Evolutionary conservation across 2,113 vertebrate genomes (phyloP).

Genomic region (Campylomormyrus numenius): DNA sequence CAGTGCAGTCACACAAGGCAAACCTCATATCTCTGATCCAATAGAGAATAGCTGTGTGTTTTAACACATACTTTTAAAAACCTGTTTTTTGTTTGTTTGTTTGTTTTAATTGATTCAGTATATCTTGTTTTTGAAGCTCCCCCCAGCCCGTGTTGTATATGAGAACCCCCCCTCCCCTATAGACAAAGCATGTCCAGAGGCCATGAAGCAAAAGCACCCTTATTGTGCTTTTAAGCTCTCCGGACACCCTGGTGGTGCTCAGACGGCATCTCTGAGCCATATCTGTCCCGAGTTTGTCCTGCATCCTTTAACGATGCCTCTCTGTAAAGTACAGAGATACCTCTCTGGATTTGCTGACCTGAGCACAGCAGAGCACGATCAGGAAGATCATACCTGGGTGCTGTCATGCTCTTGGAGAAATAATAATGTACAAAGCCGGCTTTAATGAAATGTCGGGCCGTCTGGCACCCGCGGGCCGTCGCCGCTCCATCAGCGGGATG

Average conservation of each 20-base stretch:
- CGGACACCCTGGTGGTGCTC: neutral
- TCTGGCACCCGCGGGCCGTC: conserved; percentile 11
- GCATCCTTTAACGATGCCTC: conserved; percentile 6
- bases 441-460: conserved; percentile 21
- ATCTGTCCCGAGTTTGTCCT: neutral
- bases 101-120: neutral
- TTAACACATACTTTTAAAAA: neutral
- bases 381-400: neutral
- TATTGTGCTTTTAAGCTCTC: neutral
- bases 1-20: neutral
- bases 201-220: neutral
- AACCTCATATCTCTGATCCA: neutral
- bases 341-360: conserved; percentile 9
- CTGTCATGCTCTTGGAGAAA: neutral
- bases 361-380: neutral
- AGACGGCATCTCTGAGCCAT: neutral
- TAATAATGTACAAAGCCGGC: conserved; percentile 20
- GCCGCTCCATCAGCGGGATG: conserved; percentile 19
- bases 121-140: neutral
- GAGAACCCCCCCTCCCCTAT: neutral
- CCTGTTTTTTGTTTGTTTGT: neutral
- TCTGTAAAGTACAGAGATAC: neutral
- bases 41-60: neutral
- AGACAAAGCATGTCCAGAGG: neutral
- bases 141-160: neutral